phyloP scores from a whole-genome alignment of 1,140 invertebrate species.

The Thaumatotibia leucotreta region DNA sequence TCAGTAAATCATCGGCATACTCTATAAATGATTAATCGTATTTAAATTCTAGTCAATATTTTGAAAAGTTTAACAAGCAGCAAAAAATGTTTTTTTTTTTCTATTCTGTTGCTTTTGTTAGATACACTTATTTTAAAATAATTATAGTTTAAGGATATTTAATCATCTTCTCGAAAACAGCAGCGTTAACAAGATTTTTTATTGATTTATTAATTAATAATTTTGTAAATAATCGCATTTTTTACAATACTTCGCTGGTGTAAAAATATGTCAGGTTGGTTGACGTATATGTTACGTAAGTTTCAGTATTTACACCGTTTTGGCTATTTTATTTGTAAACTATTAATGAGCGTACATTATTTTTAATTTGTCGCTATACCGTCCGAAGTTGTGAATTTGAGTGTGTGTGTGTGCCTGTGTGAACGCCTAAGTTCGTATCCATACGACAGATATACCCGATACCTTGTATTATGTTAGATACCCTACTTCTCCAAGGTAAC shows the following conservation, averaged over 20 bases:
- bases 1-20: background rate
- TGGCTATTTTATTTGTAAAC: conserved; percentile 13
- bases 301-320: background rate
- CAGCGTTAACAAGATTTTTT: background rate
- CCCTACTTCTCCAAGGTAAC: conserved; percentile 1
- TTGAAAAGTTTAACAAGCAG: background rate
- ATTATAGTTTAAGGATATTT: no score
- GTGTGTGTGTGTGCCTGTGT: conserved; percentile 18
- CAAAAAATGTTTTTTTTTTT: background rate
- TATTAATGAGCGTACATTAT: conserved; percentile 13
- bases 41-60: background rate
- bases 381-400: conserved; percentile 17
- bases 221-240: background rate
- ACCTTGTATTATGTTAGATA: background rate
- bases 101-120: background rate
- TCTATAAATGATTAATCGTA: background rate
- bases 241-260: background rate
- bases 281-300: background rate
- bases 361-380: conserved; percentile 18
- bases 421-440: background rate
- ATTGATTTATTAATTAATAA: background rate
- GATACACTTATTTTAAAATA: no score
- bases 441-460: background rate
- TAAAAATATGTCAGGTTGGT: background rate
- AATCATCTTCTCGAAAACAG: no score